Conservation (phyloP, 2,888 invertebrate genomes). For the Chloroclystis v-ata region DNA sequence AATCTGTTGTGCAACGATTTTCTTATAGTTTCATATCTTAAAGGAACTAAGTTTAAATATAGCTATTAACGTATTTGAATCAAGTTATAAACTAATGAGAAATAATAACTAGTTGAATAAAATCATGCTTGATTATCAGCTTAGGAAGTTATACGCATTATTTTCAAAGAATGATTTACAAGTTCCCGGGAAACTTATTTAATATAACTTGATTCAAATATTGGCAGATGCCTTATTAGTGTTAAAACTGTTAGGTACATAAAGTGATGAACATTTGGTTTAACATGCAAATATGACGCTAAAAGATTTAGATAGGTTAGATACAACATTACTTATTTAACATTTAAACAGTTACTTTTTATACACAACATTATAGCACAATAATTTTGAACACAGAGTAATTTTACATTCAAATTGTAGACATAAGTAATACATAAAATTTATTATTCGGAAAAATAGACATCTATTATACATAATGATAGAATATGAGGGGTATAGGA, state of each 20-base stretch:
- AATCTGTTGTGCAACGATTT: background rate
- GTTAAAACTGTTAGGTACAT: background rate
- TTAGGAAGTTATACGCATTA: no score
- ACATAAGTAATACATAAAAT: conserved; percentile 57
- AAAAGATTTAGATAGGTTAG: conserved; percentile 23
- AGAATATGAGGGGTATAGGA: conserved; percentile 50
- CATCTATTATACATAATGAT: conserved; percentile 44
- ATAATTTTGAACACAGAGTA: conserved; percentile 66
- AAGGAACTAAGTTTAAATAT: background rate
- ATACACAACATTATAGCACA: conserved; percentile 63
- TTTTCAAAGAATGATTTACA: no score
- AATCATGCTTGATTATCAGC: no score
- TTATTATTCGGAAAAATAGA: conserved; percentile 65
- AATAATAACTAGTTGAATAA: conserved; percentile 28
- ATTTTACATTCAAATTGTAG: conserved; percentile 65
- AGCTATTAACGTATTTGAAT: conserved; percentile 17
- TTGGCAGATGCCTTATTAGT: conserved; percentile 7
- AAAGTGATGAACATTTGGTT: background rate
- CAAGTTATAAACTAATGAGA: conserved; percentile 22
- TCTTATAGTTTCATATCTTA: conserved; percentile 24
- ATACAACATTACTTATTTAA: conserved; percentile 27
- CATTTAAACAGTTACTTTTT: conserved; percentile 47
- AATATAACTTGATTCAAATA: conserved; percentile 19
- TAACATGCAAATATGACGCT: conserved; percentile 22
- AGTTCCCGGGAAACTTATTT: no score